Conservation (phyloP, 2,113 vertebrate species). For the Phrynosoma blainvillii region DNA sequence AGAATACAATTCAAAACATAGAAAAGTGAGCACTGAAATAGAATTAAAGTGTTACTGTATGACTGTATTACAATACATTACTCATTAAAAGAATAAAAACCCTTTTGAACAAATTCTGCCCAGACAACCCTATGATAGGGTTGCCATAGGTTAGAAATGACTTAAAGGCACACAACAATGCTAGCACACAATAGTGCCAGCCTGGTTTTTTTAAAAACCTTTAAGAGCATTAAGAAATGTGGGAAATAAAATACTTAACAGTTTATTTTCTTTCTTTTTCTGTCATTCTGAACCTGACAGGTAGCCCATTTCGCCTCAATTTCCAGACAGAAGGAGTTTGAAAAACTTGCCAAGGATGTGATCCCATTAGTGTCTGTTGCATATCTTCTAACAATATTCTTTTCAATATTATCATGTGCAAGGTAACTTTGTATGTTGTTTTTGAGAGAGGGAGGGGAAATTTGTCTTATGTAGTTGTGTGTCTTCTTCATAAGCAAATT, state of each 20-base stretch:
- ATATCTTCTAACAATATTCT: conserved; percentile 79
- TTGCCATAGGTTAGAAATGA: too few species aligned
- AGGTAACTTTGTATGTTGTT: conserved; percentile 71
- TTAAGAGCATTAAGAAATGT: neutral
- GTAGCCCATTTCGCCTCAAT: conserved; percentile 82
- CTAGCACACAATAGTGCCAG: neutral
- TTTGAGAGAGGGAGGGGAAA: neutral
- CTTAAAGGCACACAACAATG: too few species aligned
- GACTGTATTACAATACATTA: too few species aligned
- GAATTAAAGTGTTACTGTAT: too few species aligned
- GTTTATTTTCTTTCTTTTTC: neutral
- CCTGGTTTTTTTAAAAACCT: neutral
- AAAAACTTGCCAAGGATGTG: conserved; percentile 74
- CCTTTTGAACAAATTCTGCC: too few species aligned
- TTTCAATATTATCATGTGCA: conserved; percentile 82
- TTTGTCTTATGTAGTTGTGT: neutral
- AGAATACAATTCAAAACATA: too few species aligned
- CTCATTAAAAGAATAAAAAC: too few species aligned
- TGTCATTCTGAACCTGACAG: conserved; percentile 56
- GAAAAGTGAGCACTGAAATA: too few species aligned
- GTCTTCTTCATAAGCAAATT: too few species aligned
- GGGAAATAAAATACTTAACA: neutral
- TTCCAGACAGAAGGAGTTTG: conserved; percentile 85
- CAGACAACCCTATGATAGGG: too few species aligned
- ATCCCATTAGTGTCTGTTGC: conserved; percentile 81